phyloP scores from a whole-genome alignment of 2,113 vertebrate genomes.

The Sceloporus undulatus region DNA sequence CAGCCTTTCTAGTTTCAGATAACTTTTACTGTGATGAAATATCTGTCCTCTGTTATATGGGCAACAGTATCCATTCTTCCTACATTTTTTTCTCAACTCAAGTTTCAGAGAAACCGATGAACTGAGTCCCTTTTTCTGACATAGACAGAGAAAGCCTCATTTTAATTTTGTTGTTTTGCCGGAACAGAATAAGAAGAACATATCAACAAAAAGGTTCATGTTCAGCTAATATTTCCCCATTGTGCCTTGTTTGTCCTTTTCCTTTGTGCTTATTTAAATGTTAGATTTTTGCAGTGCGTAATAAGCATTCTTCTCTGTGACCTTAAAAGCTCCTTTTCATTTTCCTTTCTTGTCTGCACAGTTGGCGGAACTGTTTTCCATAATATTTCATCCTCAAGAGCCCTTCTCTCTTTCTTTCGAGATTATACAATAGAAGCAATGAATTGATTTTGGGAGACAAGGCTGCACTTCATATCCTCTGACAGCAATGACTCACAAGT shows the following conservation, averaged over 20 bases:
- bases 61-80: too few relatives aligned
- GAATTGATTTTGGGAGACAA: constrained; percentile 73
- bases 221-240: constrained; percentile 47
- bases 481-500: constrained; percentile 75
- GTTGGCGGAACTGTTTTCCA: constrained; percentile 64
- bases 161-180: not conserved
- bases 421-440: constrained; percentile 69
- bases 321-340: constrained; percentile 55
- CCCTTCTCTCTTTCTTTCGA: constrained; percentile 44
- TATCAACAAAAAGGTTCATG: constrained; percentile 20
- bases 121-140: constrained; percentile 7
- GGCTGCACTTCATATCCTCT: constrained; percentile 68
- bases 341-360: constrained; percentile 72
- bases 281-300: constrained; percentile 57
- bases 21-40: too few relatives aligned
- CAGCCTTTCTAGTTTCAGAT: too few relatives aligned
- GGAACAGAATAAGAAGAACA: constrained; percentile 31
- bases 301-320: constrained; percentile 47
- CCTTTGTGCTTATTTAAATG: constrained; percentile 39
- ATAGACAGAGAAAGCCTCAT: not conserved
- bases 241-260: constrained; percentile 37
- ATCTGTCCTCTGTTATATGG: too few relatives aligned
- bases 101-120: not conserved
- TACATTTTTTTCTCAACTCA: too few relatives aligned
- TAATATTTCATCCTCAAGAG: constrained; percentile 72